Evolutionary conservation across 2,888 invertebrate genomes (phyloP), one percentile per base, ranked within the genome.

Genomic region (Eurois occulta): DNA sequence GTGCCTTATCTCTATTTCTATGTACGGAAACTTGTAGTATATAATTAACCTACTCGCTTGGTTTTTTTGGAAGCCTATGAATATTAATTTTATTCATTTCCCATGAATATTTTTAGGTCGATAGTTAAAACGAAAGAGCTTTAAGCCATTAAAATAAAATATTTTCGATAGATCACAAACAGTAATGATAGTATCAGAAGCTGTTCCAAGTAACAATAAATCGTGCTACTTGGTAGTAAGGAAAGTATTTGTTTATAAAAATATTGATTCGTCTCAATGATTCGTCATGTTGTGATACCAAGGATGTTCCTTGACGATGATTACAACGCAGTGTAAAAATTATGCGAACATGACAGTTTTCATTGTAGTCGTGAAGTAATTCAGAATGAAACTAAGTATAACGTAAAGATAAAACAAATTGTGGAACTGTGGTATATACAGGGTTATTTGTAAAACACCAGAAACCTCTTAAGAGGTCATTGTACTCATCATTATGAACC

Each of bases 41-140:
- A 35, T 24, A 38, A 62, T 82, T 77, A 81, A 83, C 80, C 62
- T 48, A 71, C 41, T 67, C 7, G 4, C 21, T 16, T 58, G 10
- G 13, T 35, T 66, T 18, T 62, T 68, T 35, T 65, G 13, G 32
- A 32, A 43, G 0, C 3, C 1, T 6, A 65, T 72, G n/a, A 71
- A 77, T 71, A 82, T 64, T 81, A 7, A 77, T 62, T 11, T 21
- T 16, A 28, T 52, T 43, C 5, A 18, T 38, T 80, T 69, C 16
- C 52, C 58, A 77, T 64, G 6, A 28, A 38, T 24, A n/a, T 55
- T 38, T 10, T 62, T 43, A 32, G 11, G 35, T 66, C 28, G 10
- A 24, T 16, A n/a, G 24, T 48, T 66, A 13, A 58, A 41, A 28
- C 16, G 48, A 8, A 62, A 68, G 41, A 32, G 10, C 4, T 43